Percentiles rank a stretch among this genome's conserved stretches.
Evolutionary conservation across 2,888 invertebrate genomes (phyloP).

Genomic region (Acanthopleura granulata): DNA sequence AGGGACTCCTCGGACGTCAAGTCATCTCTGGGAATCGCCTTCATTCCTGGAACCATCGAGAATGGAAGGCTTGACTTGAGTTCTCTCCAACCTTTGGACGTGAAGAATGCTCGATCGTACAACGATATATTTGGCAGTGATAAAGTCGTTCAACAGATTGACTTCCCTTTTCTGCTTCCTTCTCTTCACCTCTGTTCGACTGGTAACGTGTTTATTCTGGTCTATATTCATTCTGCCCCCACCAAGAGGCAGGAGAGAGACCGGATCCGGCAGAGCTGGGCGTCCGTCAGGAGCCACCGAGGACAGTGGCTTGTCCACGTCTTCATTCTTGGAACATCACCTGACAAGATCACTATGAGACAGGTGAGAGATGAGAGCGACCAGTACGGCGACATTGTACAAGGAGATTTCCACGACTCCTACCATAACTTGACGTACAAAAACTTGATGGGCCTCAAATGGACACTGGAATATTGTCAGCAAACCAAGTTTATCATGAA

Average conservation of each 20-base stretch:
- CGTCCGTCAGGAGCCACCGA: constrained; percentile 27
- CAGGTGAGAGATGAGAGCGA: constrained; percentile 33
- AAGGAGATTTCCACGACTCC: constrained; percentile 59
- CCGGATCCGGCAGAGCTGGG: constrained; percentile 46
- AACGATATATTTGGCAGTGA: constrained; percentile 3
- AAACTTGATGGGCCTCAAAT: constrained; percentile 55
- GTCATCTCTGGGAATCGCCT: too few relatives aligned
- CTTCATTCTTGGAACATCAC: constrained; percentile 36
- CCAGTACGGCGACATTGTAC: constrained; percentile 44
- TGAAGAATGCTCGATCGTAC: background rate
- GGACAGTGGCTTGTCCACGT: constrained; percentile 32
- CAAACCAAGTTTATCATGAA: constrained; percentile 61
- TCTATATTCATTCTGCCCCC: constrained; percentile 42
- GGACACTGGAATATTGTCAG: constrained; percentile 60
- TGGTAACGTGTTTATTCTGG: constrained; percentile 31
- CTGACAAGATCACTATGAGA: constrained; percentile 25
- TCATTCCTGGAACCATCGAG: too few relatives aligned
- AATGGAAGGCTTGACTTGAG: too few relatives aligned
- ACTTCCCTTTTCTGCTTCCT: background rate
- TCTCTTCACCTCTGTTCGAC: background rate
- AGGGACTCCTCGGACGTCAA: too few relatives aligned
- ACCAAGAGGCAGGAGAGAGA: constrained; percentile 31
- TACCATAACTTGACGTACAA: constrained; percentile 67
- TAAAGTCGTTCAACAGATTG: background rate
- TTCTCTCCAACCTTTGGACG: too few relatives aligned